Conservation (phyloP, 2,113 vertebrate species). For the Leuciscus idus region DNA sequence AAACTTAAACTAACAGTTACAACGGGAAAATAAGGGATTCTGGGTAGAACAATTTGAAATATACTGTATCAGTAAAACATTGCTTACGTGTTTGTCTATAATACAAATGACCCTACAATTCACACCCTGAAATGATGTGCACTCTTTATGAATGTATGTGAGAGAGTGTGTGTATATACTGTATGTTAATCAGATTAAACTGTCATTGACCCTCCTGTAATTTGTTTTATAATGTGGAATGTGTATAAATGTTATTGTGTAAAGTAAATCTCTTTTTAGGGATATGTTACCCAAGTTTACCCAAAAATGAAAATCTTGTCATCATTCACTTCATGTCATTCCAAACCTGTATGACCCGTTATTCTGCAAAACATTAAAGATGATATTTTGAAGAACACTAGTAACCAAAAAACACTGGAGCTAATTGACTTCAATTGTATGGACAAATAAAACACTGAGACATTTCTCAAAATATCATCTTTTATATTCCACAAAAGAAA, state of each 20-base stretch:
- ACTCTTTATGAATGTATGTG: not conserved
- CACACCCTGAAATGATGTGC: not conserved
- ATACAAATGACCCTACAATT: not conserved
- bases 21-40: not conserved
- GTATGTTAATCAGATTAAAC: not conserved
- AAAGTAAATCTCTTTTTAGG: not conserved
- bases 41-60: not conserved
- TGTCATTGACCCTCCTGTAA: not conserved
- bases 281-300: not conserved
- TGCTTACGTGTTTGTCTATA: not conserved
- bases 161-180: not conserved
- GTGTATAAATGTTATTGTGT: constrained; percentile 14
- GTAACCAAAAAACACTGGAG: no score
- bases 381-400: not conserved
- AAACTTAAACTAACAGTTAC: constrained; percentile 8
- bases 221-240: not conserved
- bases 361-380: not conserved
- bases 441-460: no score
- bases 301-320: not conserved
- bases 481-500: not conserved
- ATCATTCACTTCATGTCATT: not conserved
- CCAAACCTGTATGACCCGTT: not conserved
- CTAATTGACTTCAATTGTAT: no score
- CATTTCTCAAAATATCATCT: no score
- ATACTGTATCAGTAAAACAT: constrained; percentile 16